These are phyloP conservation scores for Lasiurus cinereus DNA, from an alignment of 2,113 vertebrate species.

Conservation along the genomic window DNA sequence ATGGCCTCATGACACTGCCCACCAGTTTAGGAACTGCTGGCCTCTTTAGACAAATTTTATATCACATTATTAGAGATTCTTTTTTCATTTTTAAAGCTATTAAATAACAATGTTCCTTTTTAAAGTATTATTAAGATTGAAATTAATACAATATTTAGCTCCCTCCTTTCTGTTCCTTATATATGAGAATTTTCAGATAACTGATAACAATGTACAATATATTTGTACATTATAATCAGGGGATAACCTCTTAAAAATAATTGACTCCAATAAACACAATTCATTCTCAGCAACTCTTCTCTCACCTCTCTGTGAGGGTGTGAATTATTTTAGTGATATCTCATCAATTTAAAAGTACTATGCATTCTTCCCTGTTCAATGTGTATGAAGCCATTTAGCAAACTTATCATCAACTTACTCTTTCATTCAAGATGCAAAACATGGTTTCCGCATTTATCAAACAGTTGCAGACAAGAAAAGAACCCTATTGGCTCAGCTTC, in stretches of 20 bases:
- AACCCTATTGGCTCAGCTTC: background rate
- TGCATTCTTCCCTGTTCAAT: conserved; percentile 42
- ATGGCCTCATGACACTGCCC: background rate
- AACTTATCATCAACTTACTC: conserved; percentile 52
- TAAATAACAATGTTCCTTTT: conserved; percentile 12
- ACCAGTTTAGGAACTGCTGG: background rate
- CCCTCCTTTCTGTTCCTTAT: conserved; percentile 22
- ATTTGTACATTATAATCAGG: background rate
- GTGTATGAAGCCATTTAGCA: conserved; percentile 18
- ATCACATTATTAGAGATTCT: background rate
- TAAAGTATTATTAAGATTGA: background rate
- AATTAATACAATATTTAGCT: conserved; percentile 20
- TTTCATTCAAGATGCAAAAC: conserved; percentile 46
- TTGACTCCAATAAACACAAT: conserved; percentile 52
- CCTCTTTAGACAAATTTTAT: conserved; percentile 24
- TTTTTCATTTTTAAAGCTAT: background rate
- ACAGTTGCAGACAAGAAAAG: background rate
- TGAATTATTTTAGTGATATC: conserved; percentile 59
- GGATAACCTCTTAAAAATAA: conserved; percentile 56
- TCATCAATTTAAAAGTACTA: conserved; percentile 29
- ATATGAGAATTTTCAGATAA: too few relatives aligned
- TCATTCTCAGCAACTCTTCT: conserved; percentile 13
- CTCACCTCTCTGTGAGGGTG: background rate
- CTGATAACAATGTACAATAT: too few relatives aligned
- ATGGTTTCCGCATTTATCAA: background rate